Evolutionary conservation across 1,140 invertebrate genomes (phyloP), one percentile per base, ranked within the genome.

Genomic region (Drosophila simulans): DNA sequence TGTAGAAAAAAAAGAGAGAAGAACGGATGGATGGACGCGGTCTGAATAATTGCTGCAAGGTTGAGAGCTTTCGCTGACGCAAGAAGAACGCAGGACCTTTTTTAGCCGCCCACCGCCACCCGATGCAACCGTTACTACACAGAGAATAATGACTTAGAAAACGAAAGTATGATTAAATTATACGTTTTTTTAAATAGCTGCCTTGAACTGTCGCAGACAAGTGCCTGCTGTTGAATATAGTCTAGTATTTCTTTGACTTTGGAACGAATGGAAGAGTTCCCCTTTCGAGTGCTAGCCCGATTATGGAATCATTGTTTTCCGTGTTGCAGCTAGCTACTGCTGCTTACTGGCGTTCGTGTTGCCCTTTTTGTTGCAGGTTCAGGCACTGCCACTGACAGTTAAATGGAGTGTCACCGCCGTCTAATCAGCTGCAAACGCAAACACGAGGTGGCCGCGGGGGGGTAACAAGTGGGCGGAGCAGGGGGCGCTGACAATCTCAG

Each of bases 371-470:
- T 68, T 25, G 37, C 64, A 51, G 64, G 64, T 60, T 37, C 64
- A 22, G 34, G 66, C 51, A 20, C 68, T 74, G 71, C 53, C 48
- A 34, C 54, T 75, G 72, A 75, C 72, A 75, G 71, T 52, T 75
- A 75, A 75, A 75, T 75, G 72, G 60, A 75, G 72, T 75, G 72
- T 52, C 71, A 58, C 66, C 40, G 66, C 48, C 55, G 39, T 66
- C 60, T 75, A 75, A 75, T 75, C 72, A 75, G 60, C 71, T 66
- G 72, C 52, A 75, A 57, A 74, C 39, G 59, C 65, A 51, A 25
- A 34, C 52, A 40, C 34, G 27, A 5, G n/a, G 49, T n/a, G 48
- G 51, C n/a, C 48, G 13, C 3, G 35, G 43, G 25, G 15, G 22
- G 11, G 22, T 11, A 4, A 3, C 2, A 3, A 27, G 15, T 3